Evolutionary conservation across 2,113 vertebrate species (phyloP).

Genomic region (Struthidea cinerea): DNA sequence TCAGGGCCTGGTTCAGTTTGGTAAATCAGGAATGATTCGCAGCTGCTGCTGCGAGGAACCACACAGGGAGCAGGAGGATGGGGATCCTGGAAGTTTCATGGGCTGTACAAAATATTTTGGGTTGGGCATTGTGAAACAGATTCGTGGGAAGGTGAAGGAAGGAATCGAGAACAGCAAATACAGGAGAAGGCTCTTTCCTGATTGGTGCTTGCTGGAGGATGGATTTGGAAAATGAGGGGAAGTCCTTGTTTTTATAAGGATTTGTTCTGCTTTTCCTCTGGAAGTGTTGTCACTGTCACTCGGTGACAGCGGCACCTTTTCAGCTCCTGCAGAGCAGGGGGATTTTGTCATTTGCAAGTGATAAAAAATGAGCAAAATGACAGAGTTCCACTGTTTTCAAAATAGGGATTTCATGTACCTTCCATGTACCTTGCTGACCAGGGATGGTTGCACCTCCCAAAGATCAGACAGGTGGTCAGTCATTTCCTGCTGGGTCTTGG

Average conservation of each 20-base stretch:
- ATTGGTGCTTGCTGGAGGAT: background rate
- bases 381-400: background rate
- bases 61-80: background rate
- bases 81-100: background rate
- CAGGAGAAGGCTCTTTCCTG: background rate
- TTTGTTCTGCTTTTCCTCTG: background rate
- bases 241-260: background rate
- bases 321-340: background rate
- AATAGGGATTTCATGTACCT: background rate
- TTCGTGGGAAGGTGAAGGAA: background rate
- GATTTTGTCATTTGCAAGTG: background rate
- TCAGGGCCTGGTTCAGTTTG: background rate
- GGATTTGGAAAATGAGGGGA: background rate
- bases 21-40: background rate
- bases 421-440: background rate
- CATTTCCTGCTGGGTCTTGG: background rate
- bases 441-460: background rate
- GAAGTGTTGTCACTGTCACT: fast-evolving
- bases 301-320: background rate
- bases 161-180: fast-evolving
- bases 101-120: background rate
- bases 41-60: background rate
- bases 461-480: background rate
- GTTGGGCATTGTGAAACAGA: background rate
- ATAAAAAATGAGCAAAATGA: background rate